phyloP scores from a whole-genome alignment of 2,113 vertebrate species.

The Ursus arctos region DNA sequence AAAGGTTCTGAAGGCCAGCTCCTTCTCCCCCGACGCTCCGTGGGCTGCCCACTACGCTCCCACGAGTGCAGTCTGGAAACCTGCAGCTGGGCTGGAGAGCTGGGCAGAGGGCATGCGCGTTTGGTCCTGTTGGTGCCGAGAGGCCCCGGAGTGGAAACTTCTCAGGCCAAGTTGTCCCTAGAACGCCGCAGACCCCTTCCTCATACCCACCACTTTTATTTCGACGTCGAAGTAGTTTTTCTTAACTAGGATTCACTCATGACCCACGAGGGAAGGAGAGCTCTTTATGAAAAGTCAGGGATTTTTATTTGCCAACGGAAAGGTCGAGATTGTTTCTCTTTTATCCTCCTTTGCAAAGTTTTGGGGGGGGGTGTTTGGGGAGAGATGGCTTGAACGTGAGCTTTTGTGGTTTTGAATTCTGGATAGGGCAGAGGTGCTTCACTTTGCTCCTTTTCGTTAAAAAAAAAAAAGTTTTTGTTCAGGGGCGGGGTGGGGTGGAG shows the following conservation, averaged over 20 bases:
- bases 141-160: neutral
- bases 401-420: neutral
- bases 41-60: neutral
- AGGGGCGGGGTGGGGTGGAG: neutral
- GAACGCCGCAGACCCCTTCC: neutral
- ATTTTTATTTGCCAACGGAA: constrained; percentile 40
- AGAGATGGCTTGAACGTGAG: neutral
- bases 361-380: neutral
- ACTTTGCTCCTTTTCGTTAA: neutral
- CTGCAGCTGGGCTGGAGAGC: rapidly evolving
- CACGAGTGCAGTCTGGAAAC: neutral
- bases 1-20: neutral
- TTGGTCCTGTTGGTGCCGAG: neutral
- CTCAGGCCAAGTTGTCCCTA: neutral
- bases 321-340: neutral
- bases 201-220: neutral
- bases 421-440: neutral
- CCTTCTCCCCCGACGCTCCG: neutral
- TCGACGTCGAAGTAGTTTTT: neutral
- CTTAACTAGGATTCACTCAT: neutral
- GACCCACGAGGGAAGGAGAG: neutral
- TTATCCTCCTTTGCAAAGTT: neutral
- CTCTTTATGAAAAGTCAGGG: neutral
- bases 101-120: neutral
- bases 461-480: neutral